Conservation (phyloP, 2,888 invertebrate genomes). For the Coenonympha arcania region DNA sequence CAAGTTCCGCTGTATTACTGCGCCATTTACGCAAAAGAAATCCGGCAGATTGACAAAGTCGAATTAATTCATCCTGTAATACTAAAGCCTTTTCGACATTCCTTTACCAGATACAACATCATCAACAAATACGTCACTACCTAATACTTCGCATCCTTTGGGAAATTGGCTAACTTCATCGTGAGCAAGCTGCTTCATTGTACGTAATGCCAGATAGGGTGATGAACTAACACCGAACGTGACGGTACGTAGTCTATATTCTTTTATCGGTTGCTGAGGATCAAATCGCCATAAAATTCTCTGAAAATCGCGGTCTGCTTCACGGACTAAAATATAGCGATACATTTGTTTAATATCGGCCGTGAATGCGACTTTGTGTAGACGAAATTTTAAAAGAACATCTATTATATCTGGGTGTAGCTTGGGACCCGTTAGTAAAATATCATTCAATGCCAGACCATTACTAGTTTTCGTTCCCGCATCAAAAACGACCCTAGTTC, state of each 20-base stretch:
- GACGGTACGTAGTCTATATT: neutral
- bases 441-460: neutral
- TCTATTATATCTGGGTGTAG: neutral
- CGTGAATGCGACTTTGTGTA: neutral
- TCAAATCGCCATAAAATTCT: too few relatives aligned
- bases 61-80: neutral
- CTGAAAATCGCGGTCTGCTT: too few relatives aligned
- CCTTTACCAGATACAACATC: too few relatives aligned
- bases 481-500: neutral
- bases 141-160: neutral
- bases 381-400: neutral
- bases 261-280: too few relatives aligned
- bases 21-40: neutral
- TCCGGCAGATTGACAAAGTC: neutral
- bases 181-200: neutral
- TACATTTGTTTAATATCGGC: too few relatives aligned
- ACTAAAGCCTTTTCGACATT: neutral
- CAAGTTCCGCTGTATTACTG: neutral
- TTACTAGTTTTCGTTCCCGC: neutral
- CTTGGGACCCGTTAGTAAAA: neutral
- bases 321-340: too few relatives aligned
- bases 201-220: neutral
- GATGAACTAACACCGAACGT: neutral
- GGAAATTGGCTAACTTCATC: neutral
- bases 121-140: neutral